A percentile compares a stretch with the other conserved stretches of the same genome.
These are phyloP conservation scores for Anoplopoma fimbria DNA, from an alignment of 2,113 vertebrate genomes.

Conservation along the genomic window DNA sequence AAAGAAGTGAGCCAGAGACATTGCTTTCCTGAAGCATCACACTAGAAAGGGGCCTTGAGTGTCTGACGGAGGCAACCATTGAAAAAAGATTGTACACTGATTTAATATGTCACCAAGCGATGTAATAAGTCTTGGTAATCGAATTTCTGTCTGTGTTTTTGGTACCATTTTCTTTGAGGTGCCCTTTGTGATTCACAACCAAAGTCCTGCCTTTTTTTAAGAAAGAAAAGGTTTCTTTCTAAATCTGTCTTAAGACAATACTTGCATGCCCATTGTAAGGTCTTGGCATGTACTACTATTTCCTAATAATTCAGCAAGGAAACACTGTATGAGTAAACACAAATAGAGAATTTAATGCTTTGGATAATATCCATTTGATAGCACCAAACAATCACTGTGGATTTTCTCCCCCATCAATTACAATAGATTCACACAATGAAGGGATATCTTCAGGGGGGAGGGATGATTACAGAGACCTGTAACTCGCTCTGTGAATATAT, in stretches of 20 bases:
- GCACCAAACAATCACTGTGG: conserved; percentile 5
- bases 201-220: conserved; percentile 19
- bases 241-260: neutral
- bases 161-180: conserved; percentile 41
- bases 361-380: neutral
- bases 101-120: conserved; percentile 54
- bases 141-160: conserved; percentile 28
- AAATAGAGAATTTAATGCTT: neutral
- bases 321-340: neutral
- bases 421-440: neutral
- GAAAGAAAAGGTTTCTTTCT: neutral
- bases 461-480: neutral
- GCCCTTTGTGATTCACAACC: conserved; percentile 22
- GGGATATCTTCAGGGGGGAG: neutral
- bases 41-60: conserved; percentile 43
- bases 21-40: conserved; percentile 42
- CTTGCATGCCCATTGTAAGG: neutral
- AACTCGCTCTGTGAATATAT: neutral
- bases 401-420: neutral
- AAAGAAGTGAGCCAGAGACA: conserved; percentile 53
- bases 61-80: conserved; percentile 45
- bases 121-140: conserved; percentile 49
- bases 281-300: conserved; percentile 2
- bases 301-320: conserved; percentile 4
- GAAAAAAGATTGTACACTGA: conserved; percentile 50